A percentile compares a stretch with the other conserved stretches of the same genome.
phyloP scores from a whole-genome alignment of 2,888 invertebrate genomes.

The Campoplex nolae region DNA sequence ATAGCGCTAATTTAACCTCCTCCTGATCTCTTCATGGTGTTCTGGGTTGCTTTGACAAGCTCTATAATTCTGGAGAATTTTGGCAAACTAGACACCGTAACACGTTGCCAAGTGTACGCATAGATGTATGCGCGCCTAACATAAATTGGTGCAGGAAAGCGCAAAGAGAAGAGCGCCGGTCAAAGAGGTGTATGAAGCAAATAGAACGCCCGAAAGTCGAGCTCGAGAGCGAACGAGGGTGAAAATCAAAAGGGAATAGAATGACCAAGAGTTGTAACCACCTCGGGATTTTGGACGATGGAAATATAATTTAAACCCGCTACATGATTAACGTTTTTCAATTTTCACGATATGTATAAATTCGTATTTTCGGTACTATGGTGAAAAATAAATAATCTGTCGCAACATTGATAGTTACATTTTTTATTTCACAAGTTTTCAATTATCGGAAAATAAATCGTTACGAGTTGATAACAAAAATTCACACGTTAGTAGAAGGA shows the following conservation, averaged over 20 bases:
- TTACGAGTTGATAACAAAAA: not conserved
- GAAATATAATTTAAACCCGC: not conserved
- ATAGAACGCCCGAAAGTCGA: conserved; percentile 34
- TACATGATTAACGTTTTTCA: not conserved
- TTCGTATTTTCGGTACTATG: too few relatives aligned
- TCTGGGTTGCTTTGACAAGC: conserved; percentile 62
- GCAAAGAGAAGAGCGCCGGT: conserved; percentile 10
- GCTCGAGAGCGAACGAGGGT: conserved; percentile 31
- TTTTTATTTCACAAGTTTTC: not conserved
- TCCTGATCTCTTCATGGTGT: conserved; percentile 5
- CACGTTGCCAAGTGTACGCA: conserved; percentile 57
- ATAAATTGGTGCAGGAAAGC: conserved; percentile 15
- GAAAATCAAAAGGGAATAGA: conserved; percentile 41
- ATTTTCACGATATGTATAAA: not conserved
- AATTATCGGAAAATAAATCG: not conserved
- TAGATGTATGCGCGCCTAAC: not conserved
- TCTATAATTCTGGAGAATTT: conserved; percentile 65
- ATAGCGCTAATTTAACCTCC: conserved; percentile 64
- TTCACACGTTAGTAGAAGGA: not conserved
- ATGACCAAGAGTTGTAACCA: conserved; percentile 14
- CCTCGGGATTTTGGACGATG: not conserved
- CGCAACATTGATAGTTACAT: not conserved
- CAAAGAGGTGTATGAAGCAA: conserved; percentile 34
- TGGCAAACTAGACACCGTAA: conserved; percentile 59
- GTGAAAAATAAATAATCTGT: not conserved